A percentile compares a stretch with the other conserved stretches of the same genome.
These are phyloP conservation scores for Brachionus calyciflorus DNA, from an alignment of 1,140 invertebrate species.

Conservation along the genomic window DNA sequence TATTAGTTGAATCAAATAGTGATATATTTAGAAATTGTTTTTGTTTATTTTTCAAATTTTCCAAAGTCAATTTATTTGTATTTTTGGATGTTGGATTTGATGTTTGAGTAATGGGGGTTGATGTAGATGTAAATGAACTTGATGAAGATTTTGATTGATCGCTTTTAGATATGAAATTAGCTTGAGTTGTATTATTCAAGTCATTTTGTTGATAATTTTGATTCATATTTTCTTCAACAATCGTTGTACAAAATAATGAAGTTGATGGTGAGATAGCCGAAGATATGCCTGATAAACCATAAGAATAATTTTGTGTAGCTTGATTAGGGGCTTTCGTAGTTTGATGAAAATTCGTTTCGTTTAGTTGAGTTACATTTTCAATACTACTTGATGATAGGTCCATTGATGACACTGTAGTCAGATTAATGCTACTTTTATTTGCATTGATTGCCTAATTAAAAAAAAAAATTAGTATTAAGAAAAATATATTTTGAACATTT, in stretches of 20 bases:
- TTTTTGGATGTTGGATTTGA: background rate
- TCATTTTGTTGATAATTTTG: conserved; percentile 4
- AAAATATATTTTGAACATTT: too few species aligned
- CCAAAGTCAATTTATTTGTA: background rate
- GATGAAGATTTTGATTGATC: background rate
- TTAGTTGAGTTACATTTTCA: conserved; percentile 26
- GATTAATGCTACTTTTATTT: conserved; percentile 19
- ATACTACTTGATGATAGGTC: background rate
- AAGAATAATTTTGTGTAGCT: background rate
- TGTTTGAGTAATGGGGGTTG: conserved; percentile 36
- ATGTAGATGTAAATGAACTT: conserved; percentile 24
- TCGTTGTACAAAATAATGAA: conserved; percentile 19
- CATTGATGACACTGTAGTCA: conserved; percentile 18
- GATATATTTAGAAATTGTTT: conserved; percentile 26
- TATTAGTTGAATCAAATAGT: conserved; percentile 18
- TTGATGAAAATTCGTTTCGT: conserved; percentile 8
- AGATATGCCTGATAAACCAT: conserved; percentile 19
- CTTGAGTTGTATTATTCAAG: background rate
- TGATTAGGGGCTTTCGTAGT: background rate
- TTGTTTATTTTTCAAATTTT: background rate
- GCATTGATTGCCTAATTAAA: background rate
- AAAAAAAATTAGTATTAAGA: too few species aligned
- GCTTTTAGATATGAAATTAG: background rate
- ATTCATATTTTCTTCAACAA: conserved; percentile 12
- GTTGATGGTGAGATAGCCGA: conserved; percentile 15